Evolutionary conservation across 1,140 invertebrate species (phyloP), one percentile per base, ranked within the genome.

Genomic region (Neotoxoptera formosana): DNA sequence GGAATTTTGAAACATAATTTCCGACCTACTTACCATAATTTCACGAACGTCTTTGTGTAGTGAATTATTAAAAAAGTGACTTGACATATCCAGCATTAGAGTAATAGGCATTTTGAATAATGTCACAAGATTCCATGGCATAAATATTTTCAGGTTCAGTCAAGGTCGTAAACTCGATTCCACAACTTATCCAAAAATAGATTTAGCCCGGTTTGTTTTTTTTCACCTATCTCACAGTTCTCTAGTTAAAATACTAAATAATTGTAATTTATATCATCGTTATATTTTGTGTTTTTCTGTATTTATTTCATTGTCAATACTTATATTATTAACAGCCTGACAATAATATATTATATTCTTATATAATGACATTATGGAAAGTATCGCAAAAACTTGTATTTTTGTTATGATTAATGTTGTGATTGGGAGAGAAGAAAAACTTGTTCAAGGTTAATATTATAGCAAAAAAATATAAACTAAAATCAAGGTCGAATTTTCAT

Each of bases 121-220:
- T 90, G 36, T 90, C 45, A 9, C n/a, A 45, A 36, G 51, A 91
- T 81, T 90, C 9, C 34, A 34, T 48, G 67, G 45, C 45, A 83
- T 91, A 93, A 36, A 84, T 93, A 83, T 93, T 56, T 86, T 86
- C 81, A 53, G 23, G 48, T 56, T 86, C 34, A 93, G n/a, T 83
- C 81, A 93, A 93, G 76, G 91, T 86, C 48, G 14, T 51, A 86
- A 93, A 93, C 91, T 86, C n/a, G 81, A 86, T 86, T 93, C n/a
- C 67, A 86, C 30, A 93, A 93, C 91, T 86, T 41, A 48, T 60
- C 91, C 91, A 56, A 84, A 93, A 53, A 86, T 84, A 34, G 11
- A 45, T 30, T 23, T 93, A 93, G 45, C 81, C 60, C 1, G 76
- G 47, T 84, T 93, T 86, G 60, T 4, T 51, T 53, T 17, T 67